Conservation (phyloP, 30 jellyfish, hydroid and myxozoan genomes). For the Sanderia malayensis region DNA sequence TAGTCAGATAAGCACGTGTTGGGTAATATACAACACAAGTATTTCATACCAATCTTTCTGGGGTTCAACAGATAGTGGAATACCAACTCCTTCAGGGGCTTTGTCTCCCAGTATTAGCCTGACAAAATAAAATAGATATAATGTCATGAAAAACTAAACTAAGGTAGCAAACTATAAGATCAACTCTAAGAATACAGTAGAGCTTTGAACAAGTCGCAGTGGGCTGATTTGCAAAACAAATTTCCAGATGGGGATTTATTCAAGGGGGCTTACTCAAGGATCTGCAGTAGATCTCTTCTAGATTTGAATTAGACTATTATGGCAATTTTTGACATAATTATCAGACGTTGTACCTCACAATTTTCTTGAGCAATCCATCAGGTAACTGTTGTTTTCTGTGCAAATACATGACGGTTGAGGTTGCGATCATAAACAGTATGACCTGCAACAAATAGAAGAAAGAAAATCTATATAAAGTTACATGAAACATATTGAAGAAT, state of each 20-base stretch:
- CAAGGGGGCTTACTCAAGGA: too few species aligned
- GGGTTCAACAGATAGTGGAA: constrained; percentile 50
- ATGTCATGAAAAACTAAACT: too few species aligned
- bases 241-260: too few species aligned
- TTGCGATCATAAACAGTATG: constrained; percentile 49
- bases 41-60: constrained; percentile 21
- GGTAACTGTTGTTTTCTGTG: constrained; percentile 72
- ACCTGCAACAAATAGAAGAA: constrained; percentile 47
- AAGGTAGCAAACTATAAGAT: too few species aligned
- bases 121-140: background rate
- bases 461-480: too few species aligned
- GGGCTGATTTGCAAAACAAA: too few species aligned
- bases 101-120: constrained; percentile 45
- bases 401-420: constrained; percentile 54
- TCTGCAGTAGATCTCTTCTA: too few species aligned
- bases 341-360: constrained; percentile 62
- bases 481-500: background rate
- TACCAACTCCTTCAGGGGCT: constrained; percentile 61
- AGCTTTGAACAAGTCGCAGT: too few species aligned
- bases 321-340: too few species aligned
- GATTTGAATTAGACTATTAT: too few species aligned
- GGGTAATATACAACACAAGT: too few species aligned
- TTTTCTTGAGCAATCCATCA: constrained; percentile 54
- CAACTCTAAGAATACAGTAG: too few species aligned
- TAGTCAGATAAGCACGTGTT: background rate